Evolutionary conservation across 2,113 vertebrate genomes (phyloP), one percentile per base, ranked within the genome.

Genomic region (Thunnus thynnus): DNA sequence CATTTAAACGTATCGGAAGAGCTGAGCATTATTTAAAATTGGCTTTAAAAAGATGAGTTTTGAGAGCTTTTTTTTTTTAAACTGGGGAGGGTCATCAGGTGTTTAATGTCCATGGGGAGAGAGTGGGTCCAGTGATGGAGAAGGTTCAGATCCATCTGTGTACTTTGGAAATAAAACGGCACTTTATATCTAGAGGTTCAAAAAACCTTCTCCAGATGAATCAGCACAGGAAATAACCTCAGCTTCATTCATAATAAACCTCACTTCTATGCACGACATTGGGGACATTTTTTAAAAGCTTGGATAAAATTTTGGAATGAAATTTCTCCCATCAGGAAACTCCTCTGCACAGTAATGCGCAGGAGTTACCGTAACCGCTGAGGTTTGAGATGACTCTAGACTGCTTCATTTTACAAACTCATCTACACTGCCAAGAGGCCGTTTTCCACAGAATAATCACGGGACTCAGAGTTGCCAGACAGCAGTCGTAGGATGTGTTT

Each of bases 371-470:
- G 41, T 12, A 52, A 61, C 71, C 16, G 12, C 70, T 63, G 6
- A 58, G 62, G 51, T 57, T 54, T 47, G 66, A 44, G 63, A 56
- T 65, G 63, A 52, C 44, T 70, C 36, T 44, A 77, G 47, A 68
- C 48, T 17, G 50, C 18, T 54, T 61, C 47, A 67, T 80, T 58
- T 72, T 41, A 76, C 80, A 25, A 61, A 66, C 78, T 56, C 13
- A 14, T 9, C 61, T 32, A 22, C 20, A 44, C 60, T 68, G 72
- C 32, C 46, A 67, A 60, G 51, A 84, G 50, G 55, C 56, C 27
- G 58, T 70, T 77, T 87, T 75, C 50, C 57, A 62, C 36, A 65
- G 62, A 27, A 18, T 71, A 32, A 62, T 60, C 30, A 46, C 60
- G 76, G 65, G 14, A 30, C 55, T 82, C 22, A 73, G 17, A 71